Conservation (phyloP, 1,140 invertebrate species). For the Drosophila paulistorum region DNA sequence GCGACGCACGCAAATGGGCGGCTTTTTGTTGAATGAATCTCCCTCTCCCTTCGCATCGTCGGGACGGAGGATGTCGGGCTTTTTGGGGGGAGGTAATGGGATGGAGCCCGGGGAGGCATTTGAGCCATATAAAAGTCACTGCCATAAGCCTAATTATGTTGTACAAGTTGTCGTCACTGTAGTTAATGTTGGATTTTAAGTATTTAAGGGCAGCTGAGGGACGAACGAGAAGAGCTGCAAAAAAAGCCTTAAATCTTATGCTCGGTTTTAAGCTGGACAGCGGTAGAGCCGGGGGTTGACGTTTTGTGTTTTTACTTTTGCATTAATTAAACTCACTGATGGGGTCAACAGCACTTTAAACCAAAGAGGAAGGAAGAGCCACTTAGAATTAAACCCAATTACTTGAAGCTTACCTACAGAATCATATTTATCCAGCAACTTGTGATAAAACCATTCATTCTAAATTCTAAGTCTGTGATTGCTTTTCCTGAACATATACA, state of each 20-base stretch:
- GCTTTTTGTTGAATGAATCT: slow-evolving; percentile 30
- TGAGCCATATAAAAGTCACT: slow-evolving; percentile 65
- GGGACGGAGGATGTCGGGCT: neutral
- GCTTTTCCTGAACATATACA: too few species aligned
- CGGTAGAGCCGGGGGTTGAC: neutral
- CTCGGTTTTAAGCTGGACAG: slow-evolving; percentile 22
- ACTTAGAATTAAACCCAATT: neutral
- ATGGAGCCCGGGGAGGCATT: slow-evolving; percentile 1
- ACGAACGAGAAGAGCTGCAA: neutral
- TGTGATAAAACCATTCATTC: too few species aligned
- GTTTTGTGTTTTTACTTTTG: slow-evolving; percentile 45
- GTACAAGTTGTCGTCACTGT: slow-evolving; percentile 65
- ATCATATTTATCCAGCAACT: too few species aligned
- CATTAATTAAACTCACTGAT: slow-evolving; percentile 47
- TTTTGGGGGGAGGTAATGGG: neutral
- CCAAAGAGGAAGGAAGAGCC: neutral
- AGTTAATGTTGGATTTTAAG: slow-evolving; percentile 40
- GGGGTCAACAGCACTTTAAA: slow-evolving; percentile 8
- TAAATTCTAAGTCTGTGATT: too few species aligned
- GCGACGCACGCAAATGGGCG: slow-evolving; percentile 77
- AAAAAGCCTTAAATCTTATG: slow-evolving; percentile 31
- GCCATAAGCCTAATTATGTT: slow-evolving; percentile 76
- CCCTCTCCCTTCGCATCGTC: slow-evolving; percentile 16
- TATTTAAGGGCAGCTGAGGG: neutral
- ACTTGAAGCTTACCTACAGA: neutral